Evolutionary conservation across 2,888 invertebrate genomes (phyloP).

Genomic region (Drosophila mercatorum): DNA sequence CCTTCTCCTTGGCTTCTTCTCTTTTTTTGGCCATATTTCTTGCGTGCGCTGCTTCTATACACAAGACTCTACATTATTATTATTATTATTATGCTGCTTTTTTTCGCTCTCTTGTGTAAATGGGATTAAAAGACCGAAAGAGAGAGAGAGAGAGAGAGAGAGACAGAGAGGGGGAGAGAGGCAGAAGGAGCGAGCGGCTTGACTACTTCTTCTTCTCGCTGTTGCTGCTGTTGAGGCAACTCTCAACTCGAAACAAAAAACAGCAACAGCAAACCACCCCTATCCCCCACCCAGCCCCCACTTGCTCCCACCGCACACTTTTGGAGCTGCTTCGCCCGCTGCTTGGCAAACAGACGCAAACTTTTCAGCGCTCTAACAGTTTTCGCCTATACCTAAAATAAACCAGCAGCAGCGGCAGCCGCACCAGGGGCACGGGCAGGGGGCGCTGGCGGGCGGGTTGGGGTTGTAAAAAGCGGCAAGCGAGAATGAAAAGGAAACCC

Average conservation of each 20-base stretch:
- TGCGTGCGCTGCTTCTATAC: slow-evolving; percentile 57
- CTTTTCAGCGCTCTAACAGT: slow-evolving; percentile 75
- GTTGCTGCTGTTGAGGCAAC: slow-evolving; percentile 38
- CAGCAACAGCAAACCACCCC: slow-evolving; percentile 38
- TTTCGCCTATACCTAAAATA: slow-evolving; percentile 66
- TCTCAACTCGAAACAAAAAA: slow-evolving; percentile 59
- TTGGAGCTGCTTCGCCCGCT: slow-evolving; percentile 17
- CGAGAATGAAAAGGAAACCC: slow-evolving; percentile 53
- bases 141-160: slow-evolving; percentile 18
- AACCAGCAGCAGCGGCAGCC: slow-evolving; percentile 20
- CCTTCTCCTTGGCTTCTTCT: too few species aligned
- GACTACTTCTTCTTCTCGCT: slow-evolving; percentile 1
- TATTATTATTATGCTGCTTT: slow-evolving; percentile 51
- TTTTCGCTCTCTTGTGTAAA: slow-evolving; percentile 47
- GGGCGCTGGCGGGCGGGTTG: not conserved
- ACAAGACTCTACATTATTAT: slow-evolving; percentile 75
- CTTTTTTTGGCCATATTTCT: slow-evolving; percentile 59
- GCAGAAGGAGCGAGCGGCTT: not conserved
- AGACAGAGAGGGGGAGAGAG: slow-evolving; percentile 4
- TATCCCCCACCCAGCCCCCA: not conserved
- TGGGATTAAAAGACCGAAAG: slow-evolving; percentile 50
- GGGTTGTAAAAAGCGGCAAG: slow-evolving; percentile 18
- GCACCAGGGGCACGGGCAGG: not conserved
- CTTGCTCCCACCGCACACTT: not conserved
- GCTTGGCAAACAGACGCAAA: slow-evolving; percentile 71